Base-by-base conservation (phyloP, 2,888 invertebrate species). In the Drosophila birchii region DNA sequence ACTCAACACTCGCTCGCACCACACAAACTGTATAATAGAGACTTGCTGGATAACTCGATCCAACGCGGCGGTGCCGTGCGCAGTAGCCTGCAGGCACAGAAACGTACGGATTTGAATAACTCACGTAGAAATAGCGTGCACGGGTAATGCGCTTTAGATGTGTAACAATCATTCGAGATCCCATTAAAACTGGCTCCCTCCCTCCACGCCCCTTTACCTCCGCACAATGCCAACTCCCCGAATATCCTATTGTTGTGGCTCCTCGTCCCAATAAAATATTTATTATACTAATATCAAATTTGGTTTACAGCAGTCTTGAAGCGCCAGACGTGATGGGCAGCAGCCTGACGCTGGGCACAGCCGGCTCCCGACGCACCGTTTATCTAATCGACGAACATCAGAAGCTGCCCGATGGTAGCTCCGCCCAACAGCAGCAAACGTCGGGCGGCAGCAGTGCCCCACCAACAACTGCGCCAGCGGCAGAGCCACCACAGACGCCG, bases 331-430 rank as follows among this genome's bases (percentile, higher is more conserved):
- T 92, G 58, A 92, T 93, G 12, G 92, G 93, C 26, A 94, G 94
- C 78, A 93, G 95, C 18, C 91, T 95, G 58, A 95, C 94, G 61
- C 94, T 97, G 68, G 97, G 96, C 14, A 95, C 96, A 43, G 96
- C 97, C 5, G 97, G 97, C 7, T 96, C 96, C 1, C 94, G 97
- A 51, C 94, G 97, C 83, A 97, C 97, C 0, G 97, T 97, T 12
- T 97, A 97, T 92, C 94, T 96, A 54, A 95, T 95, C 11, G 96
- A 96, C 87, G 95, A 95, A 91, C 94, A 95, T 90, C 78, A 94
- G 92, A 90, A 94, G 92, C 87, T 93, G 83, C 80, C 92, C 78
- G 92, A 93, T 49, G 88, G 83, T 5, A 63, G 26, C 36, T 58
- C 36, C 67, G 70, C 47, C 59, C 38, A 75, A 45, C 55, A 64